Evolutionary conservation across 2,888 invertebrate genomes (phyloP).

Genomic region (Diloba caeruleocephala): DNA sequence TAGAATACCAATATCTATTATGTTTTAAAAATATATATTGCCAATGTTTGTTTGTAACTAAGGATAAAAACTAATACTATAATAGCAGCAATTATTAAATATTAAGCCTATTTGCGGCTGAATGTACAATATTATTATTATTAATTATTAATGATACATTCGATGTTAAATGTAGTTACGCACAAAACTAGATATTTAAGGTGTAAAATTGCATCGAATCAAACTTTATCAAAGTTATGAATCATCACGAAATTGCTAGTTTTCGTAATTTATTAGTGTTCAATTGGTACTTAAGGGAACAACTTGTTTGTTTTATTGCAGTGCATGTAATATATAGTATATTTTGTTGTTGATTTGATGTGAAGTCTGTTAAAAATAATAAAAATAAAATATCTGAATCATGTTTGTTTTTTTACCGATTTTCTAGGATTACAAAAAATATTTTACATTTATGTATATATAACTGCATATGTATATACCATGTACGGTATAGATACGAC

Average conservation of each 20-base stretch:
- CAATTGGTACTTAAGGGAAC: constrained; percentile 64
- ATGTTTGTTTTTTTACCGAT: not conserved
- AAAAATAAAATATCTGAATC: constrained; percentile 3
- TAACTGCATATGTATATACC: no score
- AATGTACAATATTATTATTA: constrained; percentile 4
- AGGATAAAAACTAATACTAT: not conserved
- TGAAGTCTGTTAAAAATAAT: constrained; percentile 28
- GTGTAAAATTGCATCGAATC: constrained; percentile 30
- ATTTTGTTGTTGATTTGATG: constrained; percentile 32
- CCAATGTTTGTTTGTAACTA: constrained; percentile 4
- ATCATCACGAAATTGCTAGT: constrained; percentile 33
- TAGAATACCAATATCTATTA: not conserved
- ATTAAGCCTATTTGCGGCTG: not conserved
- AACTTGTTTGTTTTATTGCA: constrained; percentile 37
- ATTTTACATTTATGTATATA: not conserved
- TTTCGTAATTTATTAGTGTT: constrained; percentile 57
- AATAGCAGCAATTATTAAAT: not conserved
- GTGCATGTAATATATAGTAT: constrained; percentile 26
- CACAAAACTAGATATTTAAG: constrained; percentile 26
- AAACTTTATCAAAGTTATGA: constrained; percentile 30
- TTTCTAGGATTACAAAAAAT: no score
- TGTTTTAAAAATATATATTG: not conserved
- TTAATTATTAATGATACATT: constrained; percentile 1
- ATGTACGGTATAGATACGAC: no score
- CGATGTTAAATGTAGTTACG: constrained; percentile 30